Evolutionary conservation across 64 coral and sea anemone genomes (phyloP), one percentile per base, ranked within the genome.

Genomic region (Montipora sp.): DNA sequence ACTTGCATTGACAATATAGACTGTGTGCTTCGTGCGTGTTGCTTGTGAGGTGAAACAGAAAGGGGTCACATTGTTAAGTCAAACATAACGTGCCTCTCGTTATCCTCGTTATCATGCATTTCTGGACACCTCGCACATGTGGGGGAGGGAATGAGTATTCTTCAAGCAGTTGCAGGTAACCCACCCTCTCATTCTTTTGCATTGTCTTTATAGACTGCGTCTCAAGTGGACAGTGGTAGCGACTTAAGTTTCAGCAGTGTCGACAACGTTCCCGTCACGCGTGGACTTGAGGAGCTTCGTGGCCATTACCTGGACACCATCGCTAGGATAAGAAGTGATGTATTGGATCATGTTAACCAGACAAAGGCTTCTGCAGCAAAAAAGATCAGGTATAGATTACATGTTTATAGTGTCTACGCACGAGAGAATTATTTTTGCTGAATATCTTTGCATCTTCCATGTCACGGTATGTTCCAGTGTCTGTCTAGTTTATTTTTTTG

Each of bases 291-390:
- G 51, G 92, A 99, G 50, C 76, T 99, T 3, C 92, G 98, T 49
- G 87, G 90, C 24, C 77, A 96, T 50, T 99, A 99, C 89, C 76
- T 99, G 79, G 98, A 95, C 15, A 99, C 98, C 13, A 89, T 95
- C 87, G 98, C 98, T 89, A 95, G 92, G 92, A 93, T 99, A 91
- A 92, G 94, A 5, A 84, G 96, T 73, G 98, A 99, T 68, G 94
- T 98, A 43, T 69, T 98, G 80, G 74, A 91, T 60, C 96, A 98
- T 60, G 94, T 95, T 10, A 90, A 91, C 49, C 94, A 98, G 73
- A 98, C 94, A 55, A 98, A 95, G 59, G 59, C 83, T 22, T 95
- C 88, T 78, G 96, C 96, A 23, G 96, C 96, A 5, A 98, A 95
- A 59, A 95, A 95, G 90, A 98, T 98, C 59, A 95, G 96, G 96